Conservation (phyloP, 2,888 invertebrate genomes). For the Athetis lepigone region DNA sequence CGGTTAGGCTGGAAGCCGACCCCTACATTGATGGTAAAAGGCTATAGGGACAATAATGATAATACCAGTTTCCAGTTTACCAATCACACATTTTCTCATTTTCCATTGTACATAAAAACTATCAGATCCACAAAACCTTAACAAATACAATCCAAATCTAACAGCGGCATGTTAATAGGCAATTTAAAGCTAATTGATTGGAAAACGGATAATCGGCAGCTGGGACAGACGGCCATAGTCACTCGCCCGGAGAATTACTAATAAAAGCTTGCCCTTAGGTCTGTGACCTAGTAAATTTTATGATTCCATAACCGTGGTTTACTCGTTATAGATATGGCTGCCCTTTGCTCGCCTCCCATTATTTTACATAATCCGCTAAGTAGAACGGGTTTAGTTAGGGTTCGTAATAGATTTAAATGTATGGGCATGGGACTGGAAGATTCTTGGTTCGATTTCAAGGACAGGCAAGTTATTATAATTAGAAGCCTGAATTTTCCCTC, state of each 20-base stretch:
- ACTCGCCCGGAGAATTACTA: constrained; percentile 48
- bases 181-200: constrained; percentile 53
- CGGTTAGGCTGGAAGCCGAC: no score
- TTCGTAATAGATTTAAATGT: background rate
- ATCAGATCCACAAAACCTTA: constrained; percentile 6
- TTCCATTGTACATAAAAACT: background rate
- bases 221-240: constrained; percentile 52
- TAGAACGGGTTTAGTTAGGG: constrained; percentile 26
- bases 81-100: background rate
- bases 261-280: constrained; percentile 25
- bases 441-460: no score
- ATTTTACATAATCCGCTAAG: constrained; percentile 39
- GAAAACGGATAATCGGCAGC: constrained; percentile 54
- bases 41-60: no score
- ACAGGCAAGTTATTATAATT: no score
- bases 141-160: constrained; percentile 43
- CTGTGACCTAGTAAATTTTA: constrained; percentile 47
- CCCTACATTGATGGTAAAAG: no score
- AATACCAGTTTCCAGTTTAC: no score
- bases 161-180: constrained; percentile 32
- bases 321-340: constrained; percentile 17
- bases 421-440: no score
- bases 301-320: constrained; percentile 16
- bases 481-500: no score
- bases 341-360: constrained; percentile 8